Evolutionary conservation across 2,888 invertebrate species (phyloP).

Genomic region (Calliopum simillimum): DNA sequence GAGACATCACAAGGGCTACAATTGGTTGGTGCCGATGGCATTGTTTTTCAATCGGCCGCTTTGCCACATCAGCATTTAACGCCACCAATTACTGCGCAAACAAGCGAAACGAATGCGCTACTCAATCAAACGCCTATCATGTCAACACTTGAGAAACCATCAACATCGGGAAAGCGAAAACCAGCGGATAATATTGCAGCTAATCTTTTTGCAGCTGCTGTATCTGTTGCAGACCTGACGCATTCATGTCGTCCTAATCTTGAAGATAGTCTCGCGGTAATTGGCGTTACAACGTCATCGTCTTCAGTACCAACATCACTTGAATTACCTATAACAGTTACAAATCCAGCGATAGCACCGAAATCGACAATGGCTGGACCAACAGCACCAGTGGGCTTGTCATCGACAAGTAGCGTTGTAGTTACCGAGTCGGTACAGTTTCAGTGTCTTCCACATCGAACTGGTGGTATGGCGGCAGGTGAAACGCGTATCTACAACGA

Average conservation of each 20-base stretch:
- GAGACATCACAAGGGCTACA: constrained; percentile 48
- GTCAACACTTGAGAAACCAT: constrained; percentile 81
- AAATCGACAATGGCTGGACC: constrained; percentile 53
- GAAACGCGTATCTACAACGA: constrained; percentile 48
- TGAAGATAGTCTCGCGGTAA: constrained; percentile 72
- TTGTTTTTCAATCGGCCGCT: constrained; percentile 52
- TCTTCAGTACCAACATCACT: constrained; percentile 76
- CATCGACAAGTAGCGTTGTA: constrained; percentile 19
- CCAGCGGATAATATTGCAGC: constrained; percentile 9
- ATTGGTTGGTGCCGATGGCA: constrained; percentile 47
- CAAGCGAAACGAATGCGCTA: constrained; percentile 81
- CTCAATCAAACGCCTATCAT: constrained; percentile 84
- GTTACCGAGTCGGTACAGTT: constrained; percentile 31
- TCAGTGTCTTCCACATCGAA: constrained; percentile 35
- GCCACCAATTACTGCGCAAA: constrained; percentile 67
- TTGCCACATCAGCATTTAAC: constrained; percentile 52
- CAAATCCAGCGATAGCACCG: constrained; percentile 79
- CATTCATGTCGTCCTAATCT: constrained; percentile 57
- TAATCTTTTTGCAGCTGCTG: constrained; percentile 22
- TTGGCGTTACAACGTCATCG: constrained; percentile 70
- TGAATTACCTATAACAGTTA: constrained; percentile 81
- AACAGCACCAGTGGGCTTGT: constrained; percentile 32
- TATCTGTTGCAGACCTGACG: constrained; percentile 22
- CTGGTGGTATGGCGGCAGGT: constrained; percentile 39
- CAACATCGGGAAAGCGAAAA: constrained; percentile 47